phyloP scores from a whole-genome alignment of 35 echinoderm and acorn worm species.

The Eucidaris tribuloides region DNA sequence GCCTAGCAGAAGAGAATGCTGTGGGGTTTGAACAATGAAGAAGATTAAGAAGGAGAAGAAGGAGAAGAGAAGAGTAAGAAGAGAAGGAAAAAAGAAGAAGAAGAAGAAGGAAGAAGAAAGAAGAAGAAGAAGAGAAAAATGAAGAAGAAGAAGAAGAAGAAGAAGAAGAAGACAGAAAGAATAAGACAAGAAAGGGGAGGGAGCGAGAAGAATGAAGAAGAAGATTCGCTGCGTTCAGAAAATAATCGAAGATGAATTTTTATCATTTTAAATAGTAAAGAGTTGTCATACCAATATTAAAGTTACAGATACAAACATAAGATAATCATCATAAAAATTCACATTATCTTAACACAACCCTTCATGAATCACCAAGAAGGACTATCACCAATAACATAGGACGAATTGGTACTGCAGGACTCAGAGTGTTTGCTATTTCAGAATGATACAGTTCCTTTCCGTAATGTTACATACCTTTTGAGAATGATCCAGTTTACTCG shows the following conservation, averaged over 20 bases:
- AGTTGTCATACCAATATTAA: neutral
- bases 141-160: neutral
- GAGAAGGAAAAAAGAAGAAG: neutral
- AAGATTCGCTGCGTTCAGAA: neutral
- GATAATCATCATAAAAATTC: neutral
- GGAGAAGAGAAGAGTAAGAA: neutral
- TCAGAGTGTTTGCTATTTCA: neutral
- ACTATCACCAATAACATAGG: neutral
- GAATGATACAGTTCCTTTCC: neutral
- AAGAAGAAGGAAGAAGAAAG: neutral
- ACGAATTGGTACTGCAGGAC: neutral
- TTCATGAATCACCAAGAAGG: neutral
- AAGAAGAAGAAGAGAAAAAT: neutral
- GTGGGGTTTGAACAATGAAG: neutral
- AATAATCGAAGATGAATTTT: neutral
- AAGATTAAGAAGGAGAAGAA: neutral
- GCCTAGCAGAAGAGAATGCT: constrained; percentile 21
- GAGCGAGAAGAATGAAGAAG: neutral
- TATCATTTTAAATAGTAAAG: neutral
- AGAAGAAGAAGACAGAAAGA: neutral
- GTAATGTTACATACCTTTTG: constrained; percentile 35
- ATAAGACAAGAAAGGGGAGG: neutral
- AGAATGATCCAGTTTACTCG: neutral
- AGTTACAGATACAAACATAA: neutral
- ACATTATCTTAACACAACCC: neutral